Conservation (phyloP, 2,113 vertebrate genomes). For the Gyps fulvus region DNA sequence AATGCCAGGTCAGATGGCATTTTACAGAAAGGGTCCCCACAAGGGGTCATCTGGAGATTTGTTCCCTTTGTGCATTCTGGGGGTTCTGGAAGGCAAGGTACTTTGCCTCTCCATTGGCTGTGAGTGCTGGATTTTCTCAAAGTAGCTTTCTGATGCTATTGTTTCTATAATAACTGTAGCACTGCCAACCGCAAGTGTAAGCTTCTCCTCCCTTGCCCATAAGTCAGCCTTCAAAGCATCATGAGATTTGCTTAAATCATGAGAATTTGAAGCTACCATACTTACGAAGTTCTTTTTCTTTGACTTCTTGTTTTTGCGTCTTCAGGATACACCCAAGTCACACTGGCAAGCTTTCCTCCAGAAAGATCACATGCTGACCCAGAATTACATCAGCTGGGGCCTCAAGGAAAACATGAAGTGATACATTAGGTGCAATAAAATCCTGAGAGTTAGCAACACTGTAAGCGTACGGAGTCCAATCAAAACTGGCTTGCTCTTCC, state of each 20-base stretch:
- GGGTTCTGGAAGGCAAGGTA: neutral
- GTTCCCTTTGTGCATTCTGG: neutral
- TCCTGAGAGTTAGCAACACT: neutral
- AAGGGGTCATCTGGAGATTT: neutral
- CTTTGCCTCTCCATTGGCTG: neutral
- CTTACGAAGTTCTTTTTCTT: neutral
- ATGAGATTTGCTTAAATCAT: slow-evolving; percentile 16
- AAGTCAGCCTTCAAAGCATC: neutral
- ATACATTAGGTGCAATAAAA: neutral
- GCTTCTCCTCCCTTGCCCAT: neutral
- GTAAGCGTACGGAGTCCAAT: neutral
- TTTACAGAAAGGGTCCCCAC: neutral
- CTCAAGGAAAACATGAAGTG: neutral
- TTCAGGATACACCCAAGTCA: slow-evolving; percentile 44
- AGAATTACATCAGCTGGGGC: neutral
- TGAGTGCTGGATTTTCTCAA: neutral
- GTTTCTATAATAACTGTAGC: neutral
- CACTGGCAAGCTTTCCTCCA: neutral
- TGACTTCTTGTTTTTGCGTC: slow-evolving; percentile 48
- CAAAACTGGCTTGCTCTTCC: neutral
- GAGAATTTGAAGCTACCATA: slow-evolving; percentile 4
- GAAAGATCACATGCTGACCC: slow-evolving; percentile 28
- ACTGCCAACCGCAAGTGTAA: neutral
- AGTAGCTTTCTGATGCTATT: neutral
- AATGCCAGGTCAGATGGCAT: neutral